Evolutionary conservation across 2,888 invertebrate species (phyloP), one percentile per base, ranked within the genome.

Genomic region (Oscheius sp.): DNA sequence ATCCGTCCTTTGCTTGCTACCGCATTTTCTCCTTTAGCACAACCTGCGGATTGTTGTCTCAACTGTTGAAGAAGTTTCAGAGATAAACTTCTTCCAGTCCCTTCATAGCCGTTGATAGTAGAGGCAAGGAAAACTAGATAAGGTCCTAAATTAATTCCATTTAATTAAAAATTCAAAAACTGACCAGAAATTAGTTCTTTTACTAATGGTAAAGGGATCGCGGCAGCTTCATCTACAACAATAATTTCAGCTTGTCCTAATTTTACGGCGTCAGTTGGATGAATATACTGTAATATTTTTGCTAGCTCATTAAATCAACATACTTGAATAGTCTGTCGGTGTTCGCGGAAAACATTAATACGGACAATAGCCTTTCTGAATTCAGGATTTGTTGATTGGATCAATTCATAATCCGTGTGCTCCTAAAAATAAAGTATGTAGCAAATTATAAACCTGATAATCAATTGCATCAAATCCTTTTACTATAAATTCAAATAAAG

Each of bases 191-290:
- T 85, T 3, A 85, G 74, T 20, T 80, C 71, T 77, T 94, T 93
- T 0, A 99, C 95, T 81, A 93, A 91, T 0, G 93, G 92, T 68
- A 98, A 88, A 0, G 98, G 98, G 78, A 99, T 98, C 6, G 98
- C 98, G 0, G 98, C 98, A 1, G 98, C 98, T 88, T 99, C 98
- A 87, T 99, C 98, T 67, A 98, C 95, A 0, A 98, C 91, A 33
- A 98, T 90, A 44, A 99, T 87, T 87, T 98, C 97, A 0, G 96
- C 95, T 73, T 95, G 95, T 8, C 93, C 91, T 33, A 98, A 89
- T 71, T 93, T 91, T 68, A 92, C 91, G 51, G 92, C 91, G 87
- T 97, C 95, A 45, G 92, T 91, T 0, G 98, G 96, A 71, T 94
- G 92, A 85, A 98, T 95, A 87, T 98, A 98, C 92, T 96, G 87